phyloP scores from a whole-genome alignment of 2,888 invertebrate species.

The Drosophila pullipes region DNA sequence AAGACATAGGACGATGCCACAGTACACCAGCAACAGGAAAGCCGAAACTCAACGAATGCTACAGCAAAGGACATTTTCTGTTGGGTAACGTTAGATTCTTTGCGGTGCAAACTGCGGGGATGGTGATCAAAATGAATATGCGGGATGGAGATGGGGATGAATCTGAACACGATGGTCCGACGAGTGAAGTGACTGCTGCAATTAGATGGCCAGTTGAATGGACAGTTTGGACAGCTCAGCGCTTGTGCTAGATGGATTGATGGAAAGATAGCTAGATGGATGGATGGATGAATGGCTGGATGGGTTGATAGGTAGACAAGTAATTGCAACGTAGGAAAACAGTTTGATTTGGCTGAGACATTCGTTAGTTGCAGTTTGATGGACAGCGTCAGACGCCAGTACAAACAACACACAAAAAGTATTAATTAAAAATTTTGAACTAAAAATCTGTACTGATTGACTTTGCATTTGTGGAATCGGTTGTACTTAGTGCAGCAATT shows the following conservation, averaged over 20 bases:
- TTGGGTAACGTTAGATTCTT: constrained; percentile 13
- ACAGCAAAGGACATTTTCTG: constrained; percentile 50
- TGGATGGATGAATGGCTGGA: constrained; percentile 38
- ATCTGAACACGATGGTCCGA: constrained; percentile 25
- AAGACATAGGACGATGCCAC: constrained; percentile 32
- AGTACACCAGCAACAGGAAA: constrained; percentile 3
- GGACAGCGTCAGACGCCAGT: constrained; percentile 21
- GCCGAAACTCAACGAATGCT: constrained; percentile 21
- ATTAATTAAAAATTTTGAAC: not conserved
- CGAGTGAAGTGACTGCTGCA: constrained; percentile 52
- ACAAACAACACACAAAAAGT: not conserved
- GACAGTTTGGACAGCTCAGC: constrained; percentile 60
- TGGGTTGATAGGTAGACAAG: constrained; percentile 59
- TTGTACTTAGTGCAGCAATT: not conserved
- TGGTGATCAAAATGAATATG: not conserved
- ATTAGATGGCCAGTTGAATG: constrained; percentile 65
- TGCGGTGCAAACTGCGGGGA: constrained; percentile 6
- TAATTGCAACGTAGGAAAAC: constrained; percentile 54
- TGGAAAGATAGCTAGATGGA: constrained; percentile 30
- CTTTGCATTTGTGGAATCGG: not conserved
- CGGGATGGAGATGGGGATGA: constrained; percentile 2
- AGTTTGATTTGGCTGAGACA: constrained; percentile 41
- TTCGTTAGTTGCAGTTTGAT: constrained; percentile 35
- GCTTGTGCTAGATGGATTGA: constrained; percentile 46
- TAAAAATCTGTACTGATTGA: constrained; percentile 7